Base-by-base conservation (phyloP, 23 tunicate species). In the Diplosoma virens region DNA sequence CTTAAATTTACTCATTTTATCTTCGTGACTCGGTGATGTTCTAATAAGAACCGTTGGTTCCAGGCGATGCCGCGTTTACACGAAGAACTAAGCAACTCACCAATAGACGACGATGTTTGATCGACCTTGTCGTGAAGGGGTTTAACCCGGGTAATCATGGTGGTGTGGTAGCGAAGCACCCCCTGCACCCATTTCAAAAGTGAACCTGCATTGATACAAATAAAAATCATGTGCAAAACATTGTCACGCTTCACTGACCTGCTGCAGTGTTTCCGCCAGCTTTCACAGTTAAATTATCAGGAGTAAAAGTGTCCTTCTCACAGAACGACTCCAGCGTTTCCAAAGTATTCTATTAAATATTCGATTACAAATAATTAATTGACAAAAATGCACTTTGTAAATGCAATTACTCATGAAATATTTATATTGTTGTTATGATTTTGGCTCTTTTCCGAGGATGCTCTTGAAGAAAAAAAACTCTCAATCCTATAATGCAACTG, bases 181-280 rank as follows among this genome's bases (percentile, higher is more conserved):
- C 97, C 97, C 59, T 85, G 88, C 5, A 92, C 97, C 97, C 97
- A 92, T 33, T 68, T 58, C 68, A 92, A 37, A 3, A 92, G 71
- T 11, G 87, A 69, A 46, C 97, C 97, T 92, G 27, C 0, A 66
- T 11, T 14, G 14, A 14, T 11, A 11, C 65, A 6, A 16, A n/a
- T 20, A 16, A 60, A 1, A 60, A 32, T 25, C 2, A 60, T 3
- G 30, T 41, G 11, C 9, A 9, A 41, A 41, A 41, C 50, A 41
- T 7, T 14, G 14, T 41, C 50, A 41, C 35, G 34, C 35, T 2
- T 76, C 7, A 41, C 53, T 45, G 48, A 90, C 97, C 97, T 33
- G 88, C 97, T 45, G 97, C 97, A 55, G 82, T 37, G 72, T 90
- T 90, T 37, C 89, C 89, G 30, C 90, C 97, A 11, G 97, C 89